Evolutionary conservation across 2,797 vertebrate genomes (phyloP), one percentile per base, ranked within the genome.

Genomic region (Onychomys torridus): DNA sequence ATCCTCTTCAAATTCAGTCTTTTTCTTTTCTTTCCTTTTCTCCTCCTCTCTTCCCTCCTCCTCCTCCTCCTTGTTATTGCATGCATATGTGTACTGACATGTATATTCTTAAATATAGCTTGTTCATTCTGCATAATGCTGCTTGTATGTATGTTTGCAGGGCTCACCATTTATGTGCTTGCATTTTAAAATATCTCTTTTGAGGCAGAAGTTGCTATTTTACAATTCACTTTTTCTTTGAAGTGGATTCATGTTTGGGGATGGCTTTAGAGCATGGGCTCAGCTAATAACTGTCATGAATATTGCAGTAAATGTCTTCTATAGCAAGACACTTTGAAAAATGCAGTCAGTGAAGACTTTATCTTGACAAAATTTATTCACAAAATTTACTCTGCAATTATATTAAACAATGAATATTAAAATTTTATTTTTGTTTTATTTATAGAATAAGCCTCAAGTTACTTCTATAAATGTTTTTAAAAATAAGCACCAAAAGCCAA

Each of bases 401-500:
- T 69, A 85, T 75, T 92, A 85, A 92, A 71, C 6, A 73, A 49
- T 85, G 37, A 79, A 55, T 95, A 57, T 69, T 92, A 82, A 84
- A 69, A 34, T 61, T 88, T 91, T 81, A 40, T 71, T 90, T 82
- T 96, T 96, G 29, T 94, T 94, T 95, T 89, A 65, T 91, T 96
- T 37, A 73, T 49, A 98, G 98, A 88, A 73, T 89, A 94, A 97
- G 94, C 2, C 89, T 94, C 90, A 91, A 91, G 16, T 79, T 85
- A 57, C 83, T 87, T 96, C 96, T 88, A 49, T 97, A 95, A 96
- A 97, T 90, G 97, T 97, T 93, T 98, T 98, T 61, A 97, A 34
- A 96, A 95, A 97, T 87, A 98, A 97, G 75, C 94, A 96, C 55
- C 97, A 93, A 88, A 96, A 93, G 29, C 9, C 14, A 0, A 95